Evolutionary conservation across 2,113 vertebrate genomes (phyloP), one percentile per base, ranked within the genome.

Genomic region (Axis porcinus): DNA sequence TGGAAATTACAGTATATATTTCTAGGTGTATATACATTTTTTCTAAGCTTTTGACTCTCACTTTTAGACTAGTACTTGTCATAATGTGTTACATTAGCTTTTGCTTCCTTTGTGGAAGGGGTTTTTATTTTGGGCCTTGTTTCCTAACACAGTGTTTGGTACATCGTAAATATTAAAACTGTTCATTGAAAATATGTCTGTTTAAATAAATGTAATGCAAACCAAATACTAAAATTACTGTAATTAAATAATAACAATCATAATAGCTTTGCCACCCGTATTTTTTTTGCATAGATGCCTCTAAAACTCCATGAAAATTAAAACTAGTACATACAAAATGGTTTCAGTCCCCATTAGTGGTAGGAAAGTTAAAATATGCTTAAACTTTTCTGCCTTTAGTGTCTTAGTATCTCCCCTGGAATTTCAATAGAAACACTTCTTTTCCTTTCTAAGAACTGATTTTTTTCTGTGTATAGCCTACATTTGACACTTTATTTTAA

Each of bases 361-460:
- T 17, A 87, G 13, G 67, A 89, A 95, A 86, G 6, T 67, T 92
- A 85, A 96, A 76, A 97, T 89, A 81, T 70, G 40, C 21, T 90
- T 83, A 88, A 25, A 74, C 23, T 79, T 93, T 93, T 64, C 40
- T 94, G 16, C 70, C 0, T 36, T 88, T 54, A n/a, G 9, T 27
- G 2, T 54, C 12, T 82, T 62, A 64, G 9, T 45, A 54, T 92
- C 10, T 76, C 36, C 76, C 3, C 17, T 54, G 14, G 27, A 95
- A 92, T 94, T 86, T 78, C 58, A 64, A 11, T 60, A 67, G n/a
- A 86, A 92, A 88, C 25, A 36, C 86, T 15, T 67, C 5, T 89
- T 89, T 94, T 81, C 2, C n/a, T 89, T 93, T 89, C 45, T 74
- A 50, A 92, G 57, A n/a, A 2, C 60, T 60, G 43, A 50, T 88